Percentiles rank a stretch among this genome's conserved stretches.
Evolutionary conservation across 2,113 vertebrate species (phyloP).

Genomic region (Neogobius melanostomus): DNA sequence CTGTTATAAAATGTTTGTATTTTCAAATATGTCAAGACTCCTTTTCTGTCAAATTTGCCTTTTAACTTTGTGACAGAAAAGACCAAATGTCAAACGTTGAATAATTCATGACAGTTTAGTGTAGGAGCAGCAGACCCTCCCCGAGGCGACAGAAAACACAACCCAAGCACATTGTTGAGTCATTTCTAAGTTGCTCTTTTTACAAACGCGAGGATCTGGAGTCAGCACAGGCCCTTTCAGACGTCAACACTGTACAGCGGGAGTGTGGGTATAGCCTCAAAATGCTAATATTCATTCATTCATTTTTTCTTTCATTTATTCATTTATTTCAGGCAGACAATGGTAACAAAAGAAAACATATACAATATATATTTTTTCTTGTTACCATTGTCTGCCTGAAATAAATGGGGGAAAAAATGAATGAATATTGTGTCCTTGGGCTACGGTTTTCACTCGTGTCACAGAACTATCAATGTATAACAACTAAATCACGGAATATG

Average conservation of each 20-base stretch:
- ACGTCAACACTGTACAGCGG: too few relatives aligned
- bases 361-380: too few relatives aligned
- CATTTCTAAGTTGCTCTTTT: conserved; percentile 1
- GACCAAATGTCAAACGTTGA: conserved; percentile 54
- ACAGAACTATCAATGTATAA: neutral
- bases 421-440: neutral
- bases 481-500: neutral
- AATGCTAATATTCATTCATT: too few relatives aligned
- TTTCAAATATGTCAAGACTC: neutral
- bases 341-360: too few relatives aligned
- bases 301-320: too few relatives aligned
- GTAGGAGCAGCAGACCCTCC: conserved; percentile 41
- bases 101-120: conserved; percentile 50
- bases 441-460: neutral
- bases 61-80: conserved; percentile 32
- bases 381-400: too few relatives aligned
- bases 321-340: too few relatives aligned
- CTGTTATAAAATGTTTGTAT: too few relatives aligned
- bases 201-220: neutral
- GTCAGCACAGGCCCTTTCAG: neutral
- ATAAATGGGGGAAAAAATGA: neutral
- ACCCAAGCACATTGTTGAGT: conserved; percentile 7
- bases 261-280: neutral
- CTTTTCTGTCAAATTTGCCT: conserved; percentile 13
- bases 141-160: conserved; percentile 21